Conservation (phyloP, 2,888 invertebrate genomes). For the Campoletis raptor region DNA sequence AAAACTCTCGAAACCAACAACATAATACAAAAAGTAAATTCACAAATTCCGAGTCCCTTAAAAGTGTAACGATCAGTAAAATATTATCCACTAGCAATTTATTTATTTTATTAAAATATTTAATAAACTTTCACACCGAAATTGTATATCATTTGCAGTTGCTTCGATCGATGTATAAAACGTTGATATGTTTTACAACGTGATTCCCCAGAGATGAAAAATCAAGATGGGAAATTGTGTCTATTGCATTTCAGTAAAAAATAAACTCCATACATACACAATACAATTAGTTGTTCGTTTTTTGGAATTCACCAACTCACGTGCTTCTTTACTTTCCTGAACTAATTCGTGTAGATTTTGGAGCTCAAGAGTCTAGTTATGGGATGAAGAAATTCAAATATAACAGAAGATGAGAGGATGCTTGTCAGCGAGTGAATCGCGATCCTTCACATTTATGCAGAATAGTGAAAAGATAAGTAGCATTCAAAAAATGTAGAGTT, state of each 20-base stretch:
- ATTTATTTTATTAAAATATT: too few species aligned
- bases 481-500: constrained; percentile 18
- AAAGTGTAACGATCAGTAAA: too few species aligned
- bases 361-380: not conserved
- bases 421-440: constrained; percentile 1
- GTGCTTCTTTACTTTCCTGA: not conserved
- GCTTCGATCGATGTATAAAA: too few species aligned
- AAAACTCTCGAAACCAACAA: not conserved
- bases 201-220: too few species aligned
- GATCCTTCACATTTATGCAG: not conserved
- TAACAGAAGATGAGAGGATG: constrained; percentile 2
- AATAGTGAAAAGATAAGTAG: not conserved
- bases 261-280: too few species aligned
- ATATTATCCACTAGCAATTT: too few species aligned
- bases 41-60: too few species aligned
- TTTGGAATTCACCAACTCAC: not conserved
- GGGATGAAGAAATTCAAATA: not conserved
- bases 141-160: too few species aligned
- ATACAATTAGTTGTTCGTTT: not conserved
- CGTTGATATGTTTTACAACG: too few species aligned
- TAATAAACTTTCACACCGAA: too few species aligned
- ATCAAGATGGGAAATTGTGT: too few species aligned
- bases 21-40: not conserved
- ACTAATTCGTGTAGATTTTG: not conserved
- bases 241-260: not conserved